Evolutionary conservation across 2,888 invertebrate species (phyloP).

Genomic region (Trichopria drosophilae): DNA sequence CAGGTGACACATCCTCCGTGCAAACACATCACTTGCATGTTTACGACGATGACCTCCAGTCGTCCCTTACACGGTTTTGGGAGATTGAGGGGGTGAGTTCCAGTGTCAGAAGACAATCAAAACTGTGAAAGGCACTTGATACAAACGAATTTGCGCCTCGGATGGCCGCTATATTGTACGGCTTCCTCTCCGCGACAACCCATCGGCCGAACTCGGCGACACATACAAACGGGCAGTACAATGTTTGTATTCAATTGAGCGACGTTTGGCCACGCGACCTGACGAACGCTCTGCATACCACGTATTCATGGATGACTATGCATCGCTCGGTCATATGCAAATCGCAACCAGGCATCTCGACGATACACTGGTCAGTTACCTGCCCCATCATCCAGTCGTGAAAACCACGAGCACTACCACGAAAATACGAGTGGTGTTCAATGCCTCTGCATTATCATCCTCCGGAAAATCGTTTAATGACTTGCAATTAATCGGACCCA

Average conservation of each 20-base stretch:
- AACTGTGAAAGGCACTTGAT: conserved; percentile 1
- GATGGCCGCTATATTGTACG: conserved; percentile 10
- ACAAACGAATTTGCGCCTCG: not conserved
- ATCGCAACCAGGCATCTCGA: no score
- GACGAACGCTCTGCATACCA: not conserved
- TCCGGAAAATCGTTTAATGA: no score
- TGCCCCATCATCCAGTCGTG: conserved; percentile 16
- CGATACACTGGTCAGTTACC: no score
- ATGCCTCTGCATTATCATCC: no score
- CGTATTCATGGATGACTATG: not conserved
- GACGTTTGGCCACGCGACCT: not conserved
- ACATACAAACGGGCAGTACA: not conserved
- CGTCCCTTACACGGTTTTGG: conserved; percentile 5
- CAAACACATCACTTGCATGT: no score
- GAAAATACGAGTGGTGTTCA: no score
- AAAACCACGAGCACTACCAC: conserved; percentile 17
- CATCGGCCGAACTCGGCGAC: not conserved
- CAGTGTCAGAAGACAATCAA: not conserved
- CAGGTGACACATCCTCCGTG: no score
- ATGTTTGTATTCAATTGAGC: no score
- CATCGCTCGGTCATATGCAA: not conserved
- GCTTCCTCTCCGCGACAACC: not conserved
- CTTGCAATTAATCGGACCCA: no score
- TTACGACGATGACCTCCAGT: no score
- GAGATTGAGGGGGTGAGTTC: conserved; percentile 2